Percentiles rank a stretch among this genome's conserved stretches.
phyloP scores from a whole-genome alignment of 2,888 invertebrate genomes.

The Epicampocera succincta region DNA sequence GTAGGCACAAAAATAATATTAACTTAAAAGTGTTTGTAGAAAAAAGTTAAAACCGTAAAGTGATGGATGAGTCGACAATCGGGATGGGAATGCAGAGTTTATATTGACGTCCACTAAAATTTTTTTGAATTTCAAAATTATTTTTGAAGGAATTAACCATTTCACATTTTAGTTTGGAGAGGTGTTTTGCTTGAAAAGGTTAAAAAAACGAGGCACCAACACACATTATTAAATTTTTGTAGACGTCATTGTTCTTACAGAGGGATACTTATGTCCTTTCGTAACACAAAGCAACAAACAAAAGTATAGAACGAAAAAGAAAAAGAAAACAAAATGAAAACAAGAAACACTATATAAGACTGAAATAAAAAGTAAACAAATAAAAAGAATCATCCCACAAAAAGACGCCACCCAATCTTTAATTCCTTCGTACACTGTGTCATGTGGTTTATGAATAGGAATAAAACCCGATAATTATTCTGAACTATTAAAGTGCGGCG shows the following conservation, averaged over 20 bases:
- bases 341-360: slow-evolving; percentile 26
- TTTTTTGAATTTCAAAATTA: slow-evolving; percentile 34
- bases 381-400: neutral
- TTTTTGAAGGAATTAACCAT: too few relatives aligned
- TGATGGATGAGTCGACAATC: slow-evolving; percentile 16
- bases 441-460: too few relatives aligned
- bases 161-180: slow-evolving; percentile 64
- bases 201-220: slow-evolving; percentile 37
- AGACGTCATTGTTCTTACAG: slow-evolving; percentile 67
- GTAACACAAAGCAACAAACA: slow-evolving; percentile 29
- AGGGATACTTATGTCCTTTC: slow-evolving; percentile 29
- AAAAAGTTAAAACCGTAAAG: neutral
- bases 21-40: neutral
- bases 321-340: neutral
- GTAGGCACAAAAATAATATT: neutral
- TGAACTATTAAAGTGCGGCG: too few relatives aligned
- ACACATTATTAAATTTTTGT: slow-evolving; percentile 51
- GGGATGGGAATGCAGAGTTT: too few relatives aligned
- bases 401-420: too few relatives aligned
- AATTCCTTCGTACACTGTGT: too few relatives aligned
- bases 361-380: slow-evolving; percentile 7
- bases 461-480: too few relatives aligned
- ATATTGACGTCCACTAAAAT: neutral
- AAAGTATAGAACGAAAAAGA: slow-evolving; percentile 25
- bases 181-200: slow-evolving; percentile 7